phyloP scores from a whole-genome alignment of 1,140 invertebrate species.

The Drosophila setifemur region DNA sequence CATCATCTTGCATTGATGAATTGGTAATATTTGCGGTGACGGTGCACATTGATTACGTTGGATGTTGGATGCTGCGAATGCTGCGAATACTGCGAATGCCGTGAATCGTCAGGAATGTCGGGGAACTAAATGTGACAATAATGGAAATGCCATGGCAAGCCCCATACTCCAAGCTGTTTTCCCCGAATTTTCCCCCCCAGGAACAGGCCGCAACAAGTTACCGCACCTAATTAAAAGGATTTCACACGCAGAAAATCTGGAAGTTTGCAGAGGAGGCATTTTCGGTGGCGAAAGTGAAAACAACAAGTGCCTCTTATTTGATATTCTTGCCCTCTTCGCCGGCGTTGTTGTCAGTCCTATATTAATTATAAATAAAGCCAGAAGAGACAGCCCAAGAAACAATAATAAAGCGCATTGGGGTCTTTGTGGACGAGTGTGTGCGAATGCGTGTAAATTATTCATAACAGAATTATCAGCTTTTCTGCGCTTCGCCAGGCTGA shows the following conservation, averaged over 20 bases:
- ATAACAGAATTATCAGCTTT: conserved; percentile 77
- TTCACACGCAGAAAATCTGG: conserved; percentile 42
- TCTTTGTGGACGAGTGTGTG: not conserved
- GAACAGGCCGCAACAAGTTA: conserved; percentile 57
- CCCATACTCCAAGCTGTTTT: not conserved
- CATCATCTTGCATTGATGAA: conserved; percentile 22
- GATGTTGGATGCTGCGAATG: no score
- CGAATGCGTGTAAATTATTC: conserved; percentile 64
- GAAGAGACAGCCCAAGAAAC: conserved; percentile 24
- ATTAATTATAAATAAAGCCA: conserved; percentile 71
- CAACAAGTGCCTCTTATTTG: conserved; percentile 29
- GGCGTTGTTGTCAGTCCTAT: conserved; percentile 26
- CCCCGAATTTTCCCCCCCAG: no score
- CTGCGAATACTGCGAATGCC: no score
- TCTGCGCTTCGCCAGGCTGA: conserved; percentile 56
- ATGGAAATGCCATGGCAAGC: not conserved
- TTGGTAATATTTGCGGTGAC: conserved; percentile 59
- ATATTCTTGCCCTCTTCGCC: conserved; percentile 10
- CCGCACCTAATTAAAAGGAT: conserved; percentile 60
- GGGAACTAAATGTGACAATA: conserved; percentile 5
- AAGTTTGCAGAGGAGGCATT: no score
- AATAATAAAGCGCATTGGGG: conserved; percentile 42
- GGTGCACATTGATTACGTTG: conserved; percentile 39
- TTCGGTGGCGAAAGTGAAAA: conserved; percentile 23
- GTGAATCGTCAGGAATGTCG: not conserved